Base-by-base conservation (phyloP, 2,888 invertebrate species). In the Ophraella communa region DNA sequence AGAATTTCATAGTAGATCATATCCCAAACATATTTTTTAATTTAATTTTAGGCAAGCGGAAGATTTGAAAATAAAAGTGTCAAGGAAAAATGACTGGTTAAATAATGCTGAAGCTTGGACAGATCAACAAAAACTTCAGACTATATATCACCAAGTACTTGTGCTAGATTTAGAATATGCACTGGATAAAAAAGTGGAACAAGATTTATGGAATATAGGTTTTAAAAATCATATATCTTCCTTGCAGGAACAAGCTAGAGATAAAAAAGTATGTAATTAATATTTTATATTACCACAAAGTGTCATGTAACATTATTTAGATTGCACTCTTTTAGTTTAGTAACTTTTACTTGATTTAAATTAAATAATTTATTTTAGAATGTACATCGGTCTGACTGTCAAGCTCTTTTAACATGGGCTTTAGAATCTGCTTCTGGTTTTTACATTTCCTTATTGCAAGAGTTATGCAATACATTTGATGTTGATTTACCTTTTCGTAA, bases 211-310 rank as follows among this genome's bases (percentile, higher is more conserved):
- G 94, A 94, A 92, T 82, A 86, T 91, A 74, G 93, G 93, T 55
- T 94, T 95, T 83, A 94, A 94, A 81, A 92, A 92, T 82, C 92
- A 93, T 81, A 94, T 95, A 80, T 91, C 90, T 59, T 86, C 87
- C 1, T 81, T 94, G 64, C 94, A 94, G 78, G 87, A 87, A 55
- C 88, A 91, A 73, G 87, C 90, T 14, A 91, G 92, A 77, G 93
- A 94, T 77, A 91, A 90, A 76, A 93, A 92, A 86, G 91, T 91
- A 78, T 44, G 27, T 35, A 53, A 17, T 35, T 10, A 10, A 10
- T 21, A 21, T 14, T n/a, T 42, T 17, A n/a, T n/a, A n/a, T n/a
- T n/a, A n/a, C n/a, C n/a, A n/a, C n/a, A n/a, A n/a, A n/a, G n/a
- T n/a, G n/a, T n/a, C n/a, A n/a, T n/a, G n/a, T n/a, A n/a, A n/a